Conservation (phyloP, 2,888 invertebrate genomes). For the Agonopterix heracliana region DNA sequence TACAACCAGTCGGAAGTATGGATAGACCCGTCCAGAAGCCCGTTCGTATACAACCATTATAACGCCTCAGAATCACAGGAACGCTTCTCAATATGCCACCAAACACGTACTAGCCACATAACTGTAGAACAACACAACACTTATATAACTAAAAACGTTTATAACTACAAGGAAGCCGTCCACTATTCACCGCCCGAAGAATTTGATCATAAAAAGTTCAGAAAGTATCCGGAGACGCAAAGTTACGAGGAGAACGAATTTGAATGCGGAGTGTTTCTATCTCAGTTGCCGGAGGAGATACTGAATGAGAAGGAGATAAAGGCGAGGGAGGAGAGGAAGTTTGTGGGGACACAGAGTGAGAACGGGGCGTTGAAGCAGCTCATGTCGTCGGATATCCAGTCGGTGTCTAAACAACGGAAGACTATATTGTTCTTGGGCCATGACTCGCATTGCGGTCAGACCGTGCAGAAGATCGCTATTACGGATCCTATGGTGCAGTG, state of each 20-base stretch:
- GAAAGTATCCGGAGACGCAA: constrained; percentile 27
- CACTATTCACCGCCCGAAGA: constrained; percentile 29
- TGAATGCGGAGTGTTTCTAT: constrained; percentile 50
- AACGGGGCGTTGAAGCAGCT: constrained; percentile 57
- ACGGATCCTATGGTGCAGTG: constrained; percentile 49
- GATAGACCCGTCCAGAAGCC: constrained; percentile 58
- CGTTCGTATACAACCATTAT: constrained; percentile 52
- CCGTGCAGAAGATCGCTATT: constrained; percentile 59
- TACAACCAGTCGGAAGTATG: constrained; percentile 53
- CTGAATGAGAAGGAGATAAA: constrained; percentile 43
- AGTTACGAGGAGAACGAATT: constrained; percentile 50
- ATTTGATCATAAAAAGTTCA: constrained; percentile 34
- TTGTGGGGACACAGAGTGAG: constrained; percentile 35
- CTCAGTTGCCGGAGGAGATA: constrained; percentile 50
- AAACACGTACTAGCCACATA: constrained; percentile 32
- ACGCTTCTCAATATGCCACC: constrained; percentile 34
- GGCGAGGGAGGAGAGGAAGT: constrained; percentile 36
- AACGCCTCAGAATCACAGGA: constrained; percentile 30
- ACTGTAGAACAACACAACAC: constrained; percentile 55
- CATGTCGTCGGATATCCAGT: constrained; percentile 56
- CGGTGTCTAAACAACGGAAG: constrained; percentile 49
- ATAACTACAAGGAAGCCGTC: constrained; percentile 40
- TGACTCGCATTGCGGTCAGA: constrained; percentile 50
- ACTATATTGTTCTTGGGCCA: constrained; percentile 58
- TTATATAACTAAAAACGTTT: constrained; percentile 57